Base-by-base conservation (phyloP, 2,113 vertebrate genomes). In the Eclectus roratus region DNA sequence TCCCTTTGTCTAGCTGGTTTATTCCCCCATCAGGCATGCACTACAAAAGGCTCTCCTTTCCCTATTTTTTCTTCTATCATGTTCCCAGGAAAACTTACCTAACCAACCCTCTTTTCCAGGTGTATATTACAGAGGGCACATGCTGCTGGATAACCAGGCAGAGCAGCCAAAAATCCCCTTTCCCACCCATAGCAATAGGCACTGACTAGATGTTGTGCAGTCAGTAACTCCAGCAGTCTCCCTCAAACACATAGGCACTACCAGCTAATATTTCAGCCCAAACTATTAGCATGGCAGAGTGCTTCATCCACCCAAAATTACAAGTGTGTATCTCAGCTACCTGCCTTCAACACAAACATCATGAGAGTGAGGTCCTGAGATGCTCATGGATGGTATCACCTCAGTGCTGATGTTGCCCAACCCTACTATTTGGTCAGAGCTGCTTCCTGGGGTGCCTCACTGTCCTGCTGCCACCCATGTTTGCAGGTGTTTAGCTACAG, bases 31-130 rank as follows among this genome's bases (percentile, higher is more conserved):
- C 39, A 80, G 47, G 41, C 35, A n/a, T 1, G 14, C 13, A 5
- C 25, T 44, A 28, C 49, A 31, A 35, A 74, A 65, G 3, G 0
- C 29, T 41, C 46, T 60, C 18, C 21, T 55, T 80, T 50, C 28
- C 49, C 43, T 27, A 0, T 6, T 28, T 28, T 78, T 56, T 5
- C 13, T 13, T 17, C 28, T 21, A 0, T 35, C 3, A 3, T 5
- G 18, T 60, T 72, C 20, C 28, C 35, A 43, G 44, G n/a, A 55
- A 39, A 80, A 63, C 20, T 25, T 21, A 17, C 33, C 60, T n/a
- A 56, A 46, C 49, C 19, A 52, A 8, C 66, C 25, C 17, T 68
- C 27, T 37, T 73, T 65, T 29, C 44, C 29, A 39, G 4, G 5
- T 85, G 10, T 41, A 37, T 49, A 37, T 73, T 53, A 17, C 17